phyloP scores from a whole-genome alignment of 2,113 vertebrate genomes.

The Zapus hudsonius region DNA sequence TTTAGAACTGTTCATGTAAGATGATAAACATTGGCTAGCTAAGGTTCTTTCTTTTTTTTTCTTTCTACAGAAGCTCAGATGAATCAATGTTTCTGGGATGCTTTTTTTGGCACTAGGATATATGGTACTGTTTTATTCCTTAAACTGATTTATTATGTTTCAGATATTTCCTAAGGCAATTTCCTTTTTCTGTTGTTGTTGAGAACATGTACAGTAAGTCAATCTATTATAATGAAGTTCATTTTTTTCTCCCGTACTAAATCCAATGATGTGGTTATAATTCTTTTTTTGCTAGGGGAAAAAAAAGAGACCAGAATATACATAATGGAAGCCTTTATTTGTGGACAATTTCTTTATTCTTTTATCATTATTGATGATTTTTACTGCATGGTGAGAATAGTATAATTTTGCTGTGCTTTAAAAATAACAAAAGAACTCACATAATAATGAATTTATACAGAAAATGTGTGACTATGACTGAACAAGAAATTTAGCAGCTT shows the following conservation, averaged over 20 bases:
- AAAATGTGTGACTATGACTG: neutral
- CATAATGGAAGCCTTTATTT: slow-evolving; percentile 43
- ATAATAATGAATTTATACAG: neutral
- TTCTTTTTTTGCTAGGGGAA: slow-evolving; percentile 64
- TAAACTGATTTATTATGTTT: slow-evolving; percentile 83
- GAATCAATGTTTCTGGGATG: slow-evolving; percentile 74
- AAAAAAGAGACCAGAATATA: slow-evolving; percentile 58
- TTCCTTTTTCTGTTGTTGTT: slow-evolving; percentile 72
- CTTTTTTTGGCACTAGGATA: slow-evolving; percentile 74
- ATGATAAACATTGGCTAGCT: slow-evolving; percentile 61
- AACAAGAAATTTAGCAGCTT: neutral
- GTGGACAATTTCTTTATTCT: slow-evolving; percentile 39
- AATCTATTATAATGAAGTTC: slow-evolving; percentile 76
- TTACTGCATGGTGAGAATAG: slow-evolving; percentile 1
- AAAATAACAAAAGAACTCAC: neutral
- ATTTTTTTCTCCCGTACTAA: slow-evolving; percentile 76
- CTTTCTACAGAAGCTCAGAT: slow-evolving; percentile 54
- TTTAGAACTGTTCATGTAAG: slow-evolving; percentile 54
- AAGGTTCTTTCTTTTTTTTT: slow-evolving; percentile 48
- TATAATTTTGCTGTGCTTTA: slow-evolving; percentile 16
- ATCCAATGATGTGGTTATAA: slow-evolving; percentile 74
- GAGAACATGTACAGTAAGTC: slow-evolving; percentile 74
- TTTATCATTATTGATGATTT: slow-evolving; percentile 38
- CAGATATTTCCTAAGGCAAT: slow-evolving; percentile 82
- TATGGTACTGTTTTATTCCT: slow-evolving; percentile 76